Base-by-base conservation (phyloP, 2,888 invertebrate genomes). In the Amphipyra tragopoginis region DNA sequence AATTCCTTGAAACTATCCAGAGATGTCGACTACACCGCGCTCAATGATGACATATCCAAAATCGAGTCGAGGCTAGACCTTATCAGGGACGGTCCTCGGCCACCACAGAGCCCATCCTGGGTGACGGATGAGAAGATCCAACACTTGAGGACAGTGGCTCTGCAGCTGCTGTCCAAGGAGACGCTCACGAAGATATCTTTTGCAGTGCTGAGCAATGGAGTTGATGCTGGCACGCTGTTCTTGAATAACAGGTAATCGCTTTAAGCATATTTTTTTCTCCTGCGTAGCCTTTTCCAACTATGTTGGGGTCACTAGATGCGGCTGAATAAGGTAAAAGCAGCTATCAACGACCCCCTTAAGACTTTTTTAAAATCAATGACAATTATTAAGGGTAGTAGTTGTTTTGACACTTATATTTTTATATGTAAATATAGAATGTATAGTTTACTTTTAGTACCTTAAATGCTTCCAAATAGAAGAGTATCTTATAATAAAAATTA, bases 221-320 rank as follows among this genome's bases (percentile, higher is more conserved):
- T 93, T 0, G 95, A 95, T 73, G 93, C 89, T 58, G 88, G 90
- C 0, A 95, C 94, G 0, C 70, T 95, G 66, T 93, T 91, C 68
- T 80, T 93, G 52, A 93, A 95, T 79, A 89, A 81, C 55, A 92
- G 91, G 95, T 94, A 33, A 47, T 14, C 8, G 3, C 1, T 39
- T n/a, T 39, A 13, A 21, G 3, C 21, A 21, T 21, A 7, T 4
- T 29, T 5, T 4, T 29, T 29, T n/a, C n/a, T n/a, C n/a, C n/a
- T n/a, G n/a, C n/a, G n/a, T n/a, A n/a, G n/a, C n/a, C n/a, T n/a
- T n/a, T n/a, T n/a, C n/a, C n/a, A n/a, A n/a, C n/a, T n/a, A n/a
- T n/a, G n/a, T n/a, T n/a, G n/a, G n/a, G n/a, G n/a, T n/a, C n/a
- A n/a, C n/a, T n/a, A n/a, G n/a, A n/a, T n/a, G n/a, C n/a, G n/a